Evolutionary conservation across 2,113 vertebrate species (phyloP), one percentile per base, ranked within the genome.

Genomic region (Trichomycterus rosablanca): DNA sequence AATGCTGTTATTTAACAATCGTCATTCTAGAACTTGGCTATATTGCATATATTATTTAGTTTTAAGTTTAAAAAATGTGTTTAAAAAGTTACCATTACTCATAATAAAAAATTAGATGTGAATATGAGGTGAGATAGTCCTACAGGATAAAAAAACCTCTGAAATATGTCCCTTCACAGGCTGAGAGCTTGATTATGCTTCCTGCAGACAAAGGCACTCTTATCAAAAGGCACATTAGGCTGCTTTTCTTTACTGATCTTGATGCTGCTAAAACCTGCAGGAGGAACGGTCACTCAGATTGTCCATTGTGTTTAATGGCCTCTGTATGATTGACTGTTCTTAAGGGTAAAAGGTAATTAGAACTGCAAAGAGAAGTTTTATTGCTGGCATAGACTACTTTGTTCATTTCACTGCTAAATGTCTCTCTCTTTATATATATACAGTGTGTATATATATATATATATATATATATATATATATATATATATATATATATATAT

Each of bases 121-220:
- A 56, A 42, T 56, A 24, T 40, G 23, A 20, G n/a, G 42, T 56
- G 20, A 56, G 34, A 40, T 20, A 56, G 51, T 39, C 52, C 56
- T 56, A 39, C 24, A 28, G n/a, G n/a, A n/a, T n/a, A n/a, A 19
- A 35, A 54, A 39, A 55, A 58, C 16, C 12, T 2, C 10, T 37
- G 52, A 39, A 55, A 54, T 54, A n/a, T 37, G 11, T 54, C 32
- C 51, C 30, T 39, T 35, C 34, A 23, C 12, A 4, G 20, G 35
- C 12, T 7, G 3, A 3, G 52, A 28, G 20, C 52, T 14, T 40
- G 37, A 40, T 40, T 40, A 40, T 14, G 5, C 12, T 40, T 40
- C 11, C 37, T n/a, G 37, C 37, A 40, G 37, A 40, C 37, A 40
- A 40, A 40, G 37, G 15, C 37, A 40, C 12, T 3, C 37, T 11